These are phyloP conservation scores for Halocynthia roretzi DNA, from an alignment of 23 tunicate species.

Conservation along the genomic window DNA sequence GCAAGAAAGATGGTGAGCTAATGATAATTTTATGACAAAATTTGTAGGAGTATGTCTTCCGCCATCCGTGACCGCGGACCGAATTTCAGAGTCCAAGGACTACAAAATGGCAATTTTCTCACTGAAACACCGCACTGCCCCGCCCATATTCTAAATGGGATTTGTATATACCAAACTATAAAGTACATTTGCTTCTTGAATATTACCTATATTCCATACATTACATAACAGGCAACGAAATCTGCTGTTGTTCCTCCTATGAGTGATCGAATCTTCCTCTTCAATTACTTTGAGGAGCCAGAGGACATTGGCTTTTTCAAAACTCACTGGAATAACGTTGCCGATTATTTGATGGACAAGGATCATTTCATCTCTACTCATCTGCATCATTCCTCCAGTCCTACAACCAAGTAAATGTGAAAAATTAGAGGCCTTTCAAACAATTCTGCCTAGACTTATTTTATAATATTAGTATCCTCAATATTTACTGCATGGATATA, in stretches of 20 bases:
- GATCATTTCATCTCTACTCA: constrained; percentile 31
- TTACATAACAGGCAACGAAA: constrained; percentile 7
- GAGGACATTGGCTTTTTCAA: background rate
- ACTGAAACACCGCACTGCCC: too few relatives aligned
- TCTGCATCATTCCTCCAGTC: background rate
- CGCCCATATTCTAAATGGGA: too few relatives aligned
- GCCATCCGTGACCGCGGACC: too few relatives aligned
- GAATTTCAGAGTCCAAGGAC: too few relatives aligned
- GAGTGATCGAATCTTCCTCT: constrained; percentile 25
- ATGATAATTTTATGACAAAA: too few relatives aligned
- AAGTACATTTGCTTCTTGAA: too few relatives aligned
- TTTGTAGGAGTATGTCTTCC: too few relatives aligned
- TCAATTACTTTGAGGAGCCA: constrained; percentile 40
- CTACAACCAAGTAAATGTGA: background rate
- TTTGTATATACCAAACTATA: too few relatives aligned
- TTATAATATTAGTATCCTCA: too few relatives aligned
- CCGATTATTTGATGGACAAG: constrained; percentile 5
- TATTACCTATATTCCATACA: too few relatives aligned
- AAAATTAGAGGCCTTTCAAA: background rate
- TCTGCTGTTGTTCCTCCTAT: constrained; percentile 30
- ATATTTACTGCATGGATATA: background rate
- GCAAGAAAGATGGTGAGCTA: too few relatives aligned
- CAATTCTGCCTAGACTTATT: background rate
- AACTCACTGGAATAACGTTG: constrained; percentile 16
- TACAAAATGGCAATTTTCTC: too few relatives aligned